phyloP scores from a whole-genome alignment of 2,113 vertebrate species.

The Hyperopisus bebe region DNA sequence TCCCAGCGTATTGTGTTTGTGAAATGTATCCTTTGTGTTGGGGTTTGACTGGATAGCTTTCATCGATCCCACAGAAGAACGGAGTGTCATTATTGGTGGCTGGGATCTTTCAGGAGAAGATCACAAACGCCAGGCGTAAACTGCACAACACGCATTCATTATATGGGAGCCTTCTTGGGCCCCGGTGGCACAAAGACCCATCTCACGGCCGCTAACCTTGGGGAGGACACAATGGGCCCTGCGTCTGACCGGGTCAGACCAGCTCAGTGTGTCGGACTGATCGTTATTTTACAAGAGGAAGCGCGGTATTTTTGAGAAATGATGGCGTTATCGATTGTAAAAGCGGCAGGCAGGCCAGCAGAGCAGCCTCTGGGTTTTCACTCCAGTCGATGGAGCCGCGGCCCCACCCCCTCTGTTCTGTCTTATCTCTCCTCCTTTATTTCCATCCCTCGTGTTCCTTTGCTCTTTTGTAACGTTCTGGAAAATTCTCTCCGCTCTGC shows the following conservation, averaged over 20 bases:
- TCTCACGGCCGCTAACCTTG: not conserved
- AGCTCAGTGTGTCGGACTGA: conserved; percentile 55
- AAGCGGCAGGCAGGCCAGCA: conserved; percentile 36
- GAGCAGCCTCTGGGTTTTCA: not conserved
- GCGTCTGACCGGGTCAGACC: conserved; percentile 12
- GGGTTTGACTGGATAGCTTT: not conserved
- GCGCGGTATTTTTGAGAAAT: conserved; percentile 67
- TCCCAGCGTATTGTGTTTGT: not conserved
- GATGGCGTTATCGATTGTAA: conserved; percentile 77
- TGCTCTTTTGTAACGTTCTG: conserved; percentile 30
- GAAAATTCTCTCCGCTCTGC: not conserved
- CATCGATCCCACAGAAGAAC: not conserved
- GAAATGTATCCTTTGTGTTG: conserved; percentile 1
- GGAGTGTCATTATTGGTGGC: not conserved
- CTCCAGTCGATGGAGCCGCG: not conserved
- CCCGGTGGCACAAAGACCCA: not conserved
- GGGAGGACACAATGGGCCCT: not conserved
- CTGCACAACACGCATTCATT: not conserved
- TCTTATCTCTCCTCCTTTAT: conserved; percentile 34
- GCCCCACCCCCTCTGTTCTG: not conserved
- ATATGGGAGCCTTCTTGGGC: not conserved
- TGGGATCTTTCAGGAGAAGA: not conserved
- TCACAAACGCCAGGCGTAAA: not conserved
- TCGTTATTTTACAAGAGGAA: conserved; percentile 63
- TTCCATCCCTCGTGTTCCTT: conserved; percentile 26